phyloP scores from a whole-genome alignment of 2,888 invertebrate species.

The Caenorhabditis auriculariae region DNA sequence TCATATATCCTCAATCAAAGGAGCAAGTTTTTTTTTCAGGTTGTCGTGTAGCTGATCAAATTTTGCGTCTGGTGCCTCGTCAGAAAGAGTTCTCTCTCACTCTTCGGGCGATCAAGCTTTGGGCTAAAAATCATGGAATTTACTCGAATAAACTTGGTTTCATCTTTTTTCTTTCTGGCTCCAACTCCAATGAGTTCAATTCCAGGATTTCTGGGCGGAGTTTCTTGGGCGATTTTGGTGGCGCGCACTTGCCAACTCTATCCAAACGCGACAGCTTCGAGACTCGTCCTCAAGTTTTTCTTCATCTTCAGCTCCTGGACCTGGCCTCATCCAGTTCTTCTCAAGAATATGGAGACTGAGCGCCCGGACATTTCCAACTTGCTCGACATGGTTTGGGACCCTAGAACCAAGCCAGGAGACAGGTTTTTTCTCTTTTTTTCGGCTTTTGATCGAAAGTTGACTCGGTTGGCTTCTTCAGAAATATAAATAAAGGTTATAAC shows the following conservation, averaged over 20 bases:
- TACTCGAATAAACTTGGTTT: slow-evolving; percentile 89
- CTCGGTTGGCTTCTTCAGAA: no score
- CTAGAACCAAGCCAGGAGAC: slow-evolving; percentile 69
- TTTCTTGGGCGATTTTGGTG: slow-evolving; percentile 99
- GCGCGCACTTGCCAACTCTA: slow-evolving; percentile 96
- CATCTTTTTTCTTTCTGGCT: background rate
- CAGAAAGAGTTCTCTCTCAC: slow-evolving; percentile 90
- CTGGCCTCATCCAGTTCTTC: slow-evolving; percentile 95
- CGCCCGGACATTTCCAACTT: slow-evolving; percentile 72
- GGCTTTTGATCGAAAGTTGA: no score
- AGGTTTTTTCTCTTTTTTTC: slow-evolving; percentile 15
- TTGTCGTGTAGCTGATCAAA: slow-evolving; percentile 97
- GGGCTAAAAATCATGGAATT: slow-evolving; percentile 70
- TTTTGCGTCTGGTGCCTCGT: slow-evolving; percentile 89
- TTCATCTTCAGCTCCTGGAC: slow-evolving; percentile 96
- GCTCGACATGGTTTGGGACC: slow-evolving; percentile 80
- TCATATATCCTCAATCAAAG: background rate
- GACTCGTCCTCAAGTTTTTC: slow-evolving; percentile 95
- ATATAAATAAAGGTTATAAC: no score
- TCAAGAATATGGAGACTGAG: slow-evolving; percentile 76
- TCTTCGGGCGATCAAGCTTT: slow-evolving; percentile 86
- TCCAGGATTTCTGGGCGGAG: slow-evolving; percentile 81
- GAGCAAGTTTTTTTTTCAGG: slow-evolving; percentile 66
- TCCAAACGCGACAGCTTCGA: slow-evolving; percentile 91
- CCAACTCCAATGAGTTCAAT: background rate